A percentile compares a stretch with the other conserved stretches of the same genome.
Conservation (phyloP, 2,113 vertebrate species). For the Macrotus californicus region DNA sequence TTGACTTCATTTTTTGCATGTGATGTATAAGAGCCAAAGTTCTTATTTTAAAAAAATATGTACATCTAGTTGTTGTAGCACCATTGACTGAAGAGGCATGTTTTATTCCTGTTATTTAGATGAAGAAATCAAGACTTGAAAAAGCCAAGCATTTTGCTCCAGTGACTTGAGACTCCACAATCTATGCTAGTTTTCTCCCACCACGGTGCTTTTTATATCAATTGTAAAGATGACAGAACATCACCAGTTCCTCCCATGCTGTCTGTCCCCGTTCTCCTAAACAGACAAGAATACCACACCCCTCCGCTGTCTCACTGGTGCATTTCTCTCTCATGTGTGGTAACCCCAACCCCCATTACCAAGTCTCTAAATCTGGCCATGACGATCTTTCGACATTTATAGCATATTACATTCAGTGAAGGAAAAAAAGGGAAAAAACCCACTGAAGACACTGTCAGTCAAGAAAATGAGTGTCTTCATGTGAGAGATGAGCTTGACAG, state of each 20-base stretch:
- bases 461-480: conserved; percentile 32
- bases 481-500: conserved; percentile 8
- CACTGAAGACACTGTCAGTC: neutral
- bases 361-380: neutral
- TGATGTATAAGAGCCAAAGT: neutral
- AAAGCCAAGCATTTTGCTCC: neutral
- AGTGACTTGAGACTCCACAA: neutral
- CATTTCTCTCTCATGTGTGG: neutral
- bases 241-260: neutral
- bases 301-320: neutral
- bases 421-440: neutral
- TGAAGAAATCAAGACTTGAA: neutral
- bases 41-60: neutral
- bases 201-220: neutral
- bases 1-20: neutral
- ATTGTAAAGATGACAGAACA: neutral
- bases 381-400: neutral
- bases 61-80: neutral
- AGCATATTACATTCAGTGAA: neutral
- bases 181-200: neutral
- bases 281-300: neutral
- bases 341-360: neutral
- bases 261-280: neutral
- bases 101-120: conserved; percentile 27
- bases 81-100: neutral